These are phyloP conservation scores for human DNA, from an alignment of 2,113 vertebrate genomes.

Conservation along the genomic window DNA sequence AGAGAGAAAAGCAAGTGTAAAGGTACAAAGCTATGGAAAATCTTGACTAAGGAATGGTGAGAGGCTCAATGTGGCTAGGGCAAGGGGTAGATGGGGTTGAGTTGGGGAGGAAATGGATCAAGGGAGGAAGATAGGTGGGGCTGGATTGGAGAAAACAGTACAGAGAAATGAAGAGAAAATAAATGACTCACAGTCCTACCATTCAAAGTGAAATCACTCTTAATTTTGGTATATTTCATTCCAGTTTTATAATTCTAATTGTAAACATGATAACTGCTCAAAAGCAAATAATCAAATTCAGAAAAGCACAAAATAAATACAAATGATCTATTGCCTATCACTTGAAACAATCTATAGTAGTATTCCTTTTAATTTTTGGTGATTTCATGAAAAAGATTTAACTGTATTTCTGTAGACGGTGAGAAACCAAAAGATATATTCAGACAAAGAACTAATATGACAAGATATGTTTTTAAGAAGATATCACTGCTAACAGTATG, in stretches of 20 bases:
- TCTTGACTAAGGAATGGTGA: not conserved
- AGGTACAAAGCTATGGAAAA: not conserved
- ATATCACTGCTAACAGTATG: not conserved
- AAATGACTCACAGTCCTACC: not conserved
- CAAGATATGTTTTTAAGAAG: conserved; percentile 3
- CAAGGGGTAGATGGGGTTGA: not conserved
- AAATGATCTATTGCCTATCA: not conserved
- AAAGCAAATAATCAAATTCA: conserved; percentile 47
- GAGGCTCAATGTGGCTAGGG: not conserved
- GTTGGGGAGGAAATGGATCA: not conserved
- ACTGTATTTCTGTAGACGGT: not conserved
- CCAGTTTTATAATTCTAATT: not conserved
- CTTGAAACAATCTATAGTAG: not conserved
- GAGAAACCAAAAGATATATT: conserved; percentile 14
- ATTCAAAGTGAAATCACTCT: not conserved
- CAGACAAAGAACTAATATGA: not conserved
- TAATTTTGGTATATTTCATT: conserved; percentile 26
- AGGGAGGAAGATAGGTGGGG: not conserved
- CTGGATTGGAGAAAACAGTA: not conserved
- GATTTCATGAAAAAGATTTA: conserved; percentile 19
- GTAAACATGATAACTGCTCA: conserved; percentile 7
- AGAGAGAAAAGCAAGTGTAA: not conserved
- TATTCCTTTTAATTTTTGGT: conserved; percentile 3
- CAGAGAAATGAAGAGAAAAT: conserved; percentile 34
- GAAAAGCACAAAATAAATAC: not conserved